Evolutionary conservation across 2,888 invertebrate genomes (phyloP).

Genomic region (Alloscopus bannaensis): DNA sequence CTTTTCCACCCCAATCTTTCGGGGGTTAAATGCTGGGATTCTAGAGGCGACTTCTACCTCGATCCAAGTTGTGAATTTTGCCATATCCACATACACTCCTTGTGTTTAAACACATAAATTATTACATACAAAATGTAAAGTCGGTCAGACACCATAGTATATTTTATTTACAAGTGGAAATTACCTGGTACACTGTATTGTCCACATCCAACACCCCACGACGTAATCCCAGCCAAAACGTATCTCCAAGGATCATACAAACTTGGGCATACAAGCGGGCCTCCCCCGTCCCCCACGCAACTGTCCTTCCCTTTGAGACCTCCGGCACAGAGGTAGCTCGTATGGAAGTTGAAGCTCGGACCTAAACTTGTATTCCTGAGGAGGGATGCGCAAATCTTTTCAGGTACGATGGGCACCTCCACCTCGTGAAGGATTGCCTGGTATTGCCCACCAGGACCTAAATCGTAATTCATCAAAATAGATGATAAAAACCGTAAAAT

Average conservation of each 20-base stretch:
- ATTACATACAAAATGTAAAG: neutral
- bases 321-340: conserved; percentile 71
- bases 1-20: conserved; percentile 45
- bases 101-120: neutral
- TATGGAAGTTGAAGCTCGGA: conserved; percentile 66
- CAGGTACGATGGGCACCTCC: conserved; percentile 67
- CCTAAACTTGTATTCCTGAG: conserved; percentile 70
- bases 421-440: conserved; percentile 72
- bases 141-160: neutral
- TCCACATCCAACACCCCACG: conserved; percentile 72
- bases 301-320: conserved; percentile 70
- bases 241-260: conserved; percentile 70
- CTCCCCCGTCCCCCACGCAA: conserved; percentile 70
- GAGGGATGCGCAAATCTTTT: conserved; percentile 60
- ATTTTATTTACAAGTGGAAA: neutral
- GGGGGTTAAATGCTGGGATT: conserved; percentile 64
- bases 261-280: conserved; percentile 71
- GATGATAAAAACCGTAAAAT: neutral
- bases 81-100: conserved; percentile 67
- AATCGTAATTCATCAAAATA: neutral
- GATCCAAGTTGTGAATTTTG: conserved; percentile 69
- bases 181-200: conserved; percentile 67
- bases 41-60: conserved; percentile 60
- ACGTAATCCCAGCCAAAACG: conserved; percentile 69
- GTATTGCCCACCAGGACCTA: conserved; percentile 68